phyloP scores from a whole-genome alignment of 1,140 invertebrate species.

The Brachionus manjavacas region DNA sequence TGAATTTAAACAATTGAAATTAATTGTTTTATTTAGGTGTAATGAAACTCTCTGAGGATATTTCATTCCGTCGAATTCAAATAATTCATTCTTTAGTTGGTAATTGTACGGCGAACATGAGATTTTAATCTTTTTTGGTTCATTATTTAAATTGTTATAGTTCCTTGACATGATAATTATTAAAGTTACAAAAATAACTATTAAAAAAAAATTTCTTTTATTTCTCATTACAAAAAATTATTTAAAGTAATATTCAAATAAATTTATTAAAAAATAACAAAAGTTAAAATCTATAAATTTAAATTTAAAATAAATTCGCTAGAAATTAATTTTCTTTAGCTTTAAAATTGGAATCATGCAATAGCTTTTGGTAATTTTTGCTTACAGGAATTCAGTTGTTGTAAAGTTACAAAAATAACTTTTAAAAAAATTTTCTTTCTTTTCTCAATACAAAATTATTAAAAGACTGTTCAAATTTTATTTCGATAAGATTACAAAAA shows the following conservation, averaged over 20 bases:
- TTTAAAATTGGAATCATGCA: not conserved
- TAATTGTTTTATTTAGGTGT: not conserved
- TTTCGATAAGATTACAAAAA: no score
- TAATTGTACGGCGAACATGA: not conserved
- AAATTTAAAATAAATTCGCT: no score
- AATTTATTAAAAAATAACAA: no score
- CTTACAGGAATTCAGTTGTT: no score
- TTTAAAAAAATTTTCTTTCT: no score
- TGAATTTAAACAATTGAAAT: conserved; percentile 29
- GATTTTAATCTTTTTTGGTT: not conserved
- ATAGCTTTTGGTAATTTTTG: no score
- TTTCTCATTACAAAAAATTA: not conserved
- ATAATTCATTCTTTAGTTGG: not conserved
- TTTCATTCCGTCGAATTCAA: not conserved
- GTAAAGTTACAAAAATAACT: no score
- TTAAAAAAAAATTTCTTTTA: not conserved
- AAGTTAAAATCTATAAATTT: not conserved
- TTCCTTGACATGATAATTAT: not conserved
- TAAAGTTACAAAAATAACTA: not conserved
- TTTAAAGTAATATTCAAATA: not conserved
- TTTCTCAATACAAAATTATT: no score
- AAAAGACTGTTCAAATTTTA: no score
- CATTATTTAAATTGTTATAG: not conserved
- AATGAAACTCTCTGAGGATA: not conserved
- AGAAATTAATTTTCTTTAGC: no score